Evolutionary conservation across 2,888 invertebrate genomes (phyloP), one percentile per base, ranked within the genome.

Genomic region (Drosophila helvetica): DNA sequence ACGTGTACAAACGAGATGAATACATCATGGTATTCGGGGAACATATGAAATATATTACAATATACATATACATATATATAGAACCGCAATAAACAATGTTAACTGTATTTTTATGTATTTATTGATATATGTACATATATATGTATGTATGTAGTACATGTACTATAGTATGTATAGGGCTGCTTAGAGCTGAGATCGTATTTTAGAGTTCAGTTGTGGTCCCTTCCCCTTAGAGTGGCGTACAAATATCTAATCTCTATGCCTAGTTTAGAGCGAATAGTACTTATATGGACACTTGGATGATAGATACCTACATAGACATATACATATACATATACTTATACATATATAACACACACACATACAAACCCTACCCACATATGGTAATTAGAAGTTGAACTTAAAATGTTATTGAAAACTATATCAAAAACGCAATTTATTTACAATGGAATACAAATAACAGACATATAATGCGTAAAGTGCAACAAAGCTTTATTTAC

Each of bases 401-500:
- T 66, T 66, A 43, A 54, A 22, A 60, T 56, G 56, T 69, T 68
- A 57, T 57, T 53, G 62, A 62, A 70, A 38, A 56, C 56, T 45
- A 62, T 70, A 70, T 69, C 70, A 62, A 70, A 56, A 53, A 57
- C 48, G 60, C 68, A 69, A 60, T 67, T 68, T 76, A 69, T 79
- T 79, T 79, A 65, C 75, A 77, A 66, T 58, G 56, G 63, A 75
- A 77, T 61, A 75, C 66, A 83, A 61, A 53, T 25, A 82, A 66
- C 76, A 69, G 65, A 56, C 46, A 68, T 75, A 75, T 64, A 74
- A 77, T 74, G 68, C 74, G 80, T 78, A 70, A 71, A 71, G 70
- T 63, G 70, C 77, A 81, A 81, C 66, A 80, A 79, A 81, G 81
- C 81, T 81, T 81, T 81, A 81, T 81, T 81, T 81, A 81, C 81